These are phyloP conservation scores for Enteromius treurensis DNA, from an alignment of 2,797 vertebrate species.

Conservation along the genomic window DNA sequence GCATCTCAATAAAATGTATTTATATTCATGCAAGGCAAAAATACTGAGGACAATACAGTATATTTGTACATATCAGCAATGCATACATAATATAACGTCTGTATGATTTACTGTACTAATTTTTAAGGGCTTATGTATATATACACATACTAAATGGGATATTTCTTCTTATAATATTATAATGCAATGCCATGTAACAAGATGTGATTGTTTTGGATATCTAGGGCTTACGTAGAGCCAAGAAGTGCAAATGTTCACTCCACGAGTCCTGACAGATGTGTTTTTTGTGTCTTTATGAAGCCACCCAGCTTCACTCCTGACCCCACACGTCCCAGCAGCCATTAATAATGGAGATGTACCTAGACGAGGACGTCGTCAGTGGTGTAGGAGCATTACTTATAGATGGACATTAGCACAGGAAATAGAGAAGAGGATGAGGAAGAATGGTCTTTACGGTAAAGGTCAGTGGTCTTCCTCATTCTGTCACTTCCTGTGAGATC, in stretches of 20 bases:
- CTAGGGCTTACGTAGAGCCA: background rate
- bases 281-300: conserved; percentile 29
- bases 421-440: conserved; percentile 25
- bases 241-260: background rate
- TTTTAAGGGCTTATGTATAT: no score
- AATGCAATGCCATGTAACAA: background rate
- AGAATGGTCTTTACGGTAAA: conserved; percentile 32
- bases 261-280: background rate
- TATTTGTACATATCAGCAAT: background rate
- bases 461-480: conserved; percentile 35
- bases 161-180: background rate
- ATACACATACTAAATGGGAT: background rate
- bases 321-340: conserved; percentile 10
- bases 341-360: conserved; percentile 49
- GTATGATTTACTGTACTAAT: no score
- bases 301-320: conserved; percentile 36
- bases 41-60: background rate
- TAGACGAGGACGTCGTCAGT: conserved; percentile 26
- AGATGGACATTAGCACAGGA: conserved; percentile 54
- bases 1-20: background rate
- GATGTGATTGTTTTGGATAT: background rate
- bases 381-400: conserved; percentile 52
- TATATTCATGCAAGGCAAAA: background rate
- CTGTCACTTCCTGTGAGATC: conserved; percentile 30
- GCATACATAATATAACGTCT: no score